These are phyloP conservation scores for Solea solea DNA, from an alignment of 2,113 vertebrate species.

Conservation along the genomic window DNA sequence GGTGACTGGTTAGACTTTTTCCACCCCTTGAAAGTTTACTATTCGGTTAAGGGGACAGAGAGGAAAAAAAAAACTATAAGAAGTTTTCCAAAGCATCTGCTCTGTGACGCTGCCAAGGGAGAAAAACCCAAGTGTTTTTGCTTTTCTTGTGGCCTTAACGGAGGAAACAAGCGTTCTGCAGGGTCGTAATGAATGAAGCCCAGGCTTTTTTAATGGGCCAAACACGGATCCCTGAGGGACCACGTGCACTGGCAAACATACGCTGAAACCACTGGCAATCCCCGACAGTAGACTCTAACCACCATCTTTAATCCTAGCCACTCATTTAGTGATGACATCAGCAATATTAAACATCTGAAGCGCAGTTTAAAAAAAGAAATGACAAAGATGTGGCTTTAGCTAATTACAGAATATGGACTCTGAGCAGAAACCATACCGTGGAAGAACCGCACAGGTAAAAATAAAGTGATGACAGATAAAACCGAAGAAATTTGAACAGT, in stretches of 20 bases:
- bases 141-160: constrained; percentile 55
- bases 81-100: constrained; percentile 63
- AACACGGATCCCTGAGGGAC: constrained; percentile 61
- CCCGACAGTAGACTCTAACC: constrained; percentile 10
- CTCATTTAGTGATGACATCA: constrained; percentile 35
- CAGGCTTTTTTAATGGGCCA: constrained; percentile 53
- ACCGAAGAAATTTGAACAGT: neutral
- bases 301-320: constrained; percentile 39
- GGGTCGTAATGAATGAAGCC: constrained; percentile 59
- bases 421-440: constrained; percentile 12
- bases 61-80: constrained; percentile 33
- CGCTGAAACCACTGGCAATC: constrained; percentile 43
- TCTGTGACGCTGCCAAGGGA: constrained; percentile 34
- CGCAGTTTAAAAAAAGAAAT: constrained; percentile 30
- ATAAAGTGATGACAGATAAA: constrained; percentile 24
- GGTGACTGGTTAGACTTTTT: constrained; percentile 37
- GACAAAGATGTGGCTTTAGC: constrained; percentile 16
- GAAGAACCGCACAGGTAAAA: constrained; percentile 10
- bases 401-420: constrained; percentile 50
- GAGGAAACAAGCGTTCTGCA: constrained; percentile 38
- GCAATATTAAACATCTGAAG: constrained; percentile 49
- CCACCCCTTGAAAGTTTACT: constrained; percentile 61
- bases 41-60: constrained; percentile 34
- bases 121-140: constrained; percentile 34
- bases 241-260: constrained; percentile 43